Evolutionary conservation across 2,888 invertebrate species (phyloP).

Genomic region (Drosophila anomalata): DNA sequence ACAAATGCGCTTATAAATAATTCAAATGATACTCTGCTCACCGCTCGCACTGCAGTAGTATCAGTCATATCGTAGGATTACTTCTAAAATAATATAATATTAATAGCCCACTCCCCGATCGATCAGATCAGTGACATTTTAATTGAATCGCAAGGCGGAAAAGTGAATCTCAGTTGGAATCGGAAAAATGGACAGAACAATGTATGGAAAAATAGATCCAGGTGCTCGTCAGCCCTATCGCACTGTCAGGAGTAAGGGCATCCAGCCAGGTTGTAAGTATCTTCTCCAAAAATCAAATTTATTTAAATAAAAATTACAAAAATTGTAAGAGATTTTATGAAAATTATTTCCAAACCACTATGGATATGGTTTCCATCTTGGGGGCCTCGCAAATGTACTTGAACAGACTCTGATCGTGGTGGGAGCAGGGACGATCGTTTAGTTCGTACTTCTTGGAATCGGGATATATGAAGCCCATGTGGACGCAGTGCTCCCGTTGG

Average conservation of each 20-base stretch:
- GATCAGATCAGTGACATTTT: constrained; percentile 47
- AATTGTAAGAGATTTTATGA: neutral
- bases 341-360: constrained; percentile 37
- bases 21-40: constrained; percentile 46
- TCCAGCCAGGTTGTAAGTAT: constrained; percentile 93
- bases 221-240: constrained; percentile 94
- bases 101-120: constrained; percentile 18
- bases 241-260: constrained; percentile 92
- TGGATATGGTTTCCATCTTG: constrained; percentile 26
- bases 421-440: constrained; percentile 27
- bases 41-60: constrained; percentile 23
- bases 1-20: constrained; percentile 75
- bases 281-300: neutral
- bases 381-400: constrained; percentile 37
- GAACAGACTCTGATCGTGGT: constrained; percentile 25
- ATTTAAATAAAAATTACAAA: neutral
- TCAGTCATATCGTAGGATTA: constrained; percentile 21
- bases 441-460: constrained; percentile 15
- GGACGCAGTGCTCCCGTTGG: constrained; percentile 23
- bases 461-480: constrained; percentile 20
- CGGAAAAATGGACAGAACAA: constrained; percentile 91
- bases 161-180: constrained; percentile 41
- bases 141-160: constrained; percentile 33
- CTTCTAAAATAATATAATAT: constrained; percentile 21
- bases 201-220: constrained; percentile 94